Conservation (phyloP, 2,113 vertebrate species). For the Poeciliopsis turrubarensis region DNA sequence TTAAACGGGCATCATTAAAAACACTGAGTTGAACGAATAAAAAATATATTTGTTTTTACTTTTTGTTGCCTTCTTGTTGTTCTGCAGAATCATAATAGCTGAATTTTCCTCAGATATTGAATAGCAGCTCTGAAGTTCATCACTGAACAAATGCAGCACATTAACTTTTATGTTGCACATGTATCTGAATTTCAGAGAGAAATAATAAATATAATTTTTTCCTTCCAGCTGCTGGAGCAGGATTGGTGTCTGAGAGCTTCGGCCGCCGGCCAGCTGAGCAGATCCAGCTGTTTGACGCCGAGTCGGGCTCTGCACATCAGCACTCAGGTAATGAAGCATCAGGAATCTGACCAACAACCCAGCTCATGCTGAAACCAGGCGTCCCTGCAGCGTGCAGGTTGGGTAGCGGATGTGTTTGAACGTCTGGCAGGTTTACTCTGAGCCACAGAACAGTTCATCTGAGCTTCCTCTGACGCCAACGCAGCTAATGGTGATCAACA, state of each 20-base stretch:
- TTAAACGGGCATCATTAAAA: too few relatives aligned
- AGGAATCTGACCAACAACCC: not conserved
- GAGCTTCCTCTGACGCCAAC: too few relatives aligned
- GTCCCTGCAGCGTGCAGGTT: not conserved
- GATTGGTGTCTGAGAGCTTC: slow-evolving; percentile 64
- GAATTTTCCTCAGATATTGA: too few relatives aligned
- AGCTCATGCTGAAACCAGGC: too few relatives aligned
- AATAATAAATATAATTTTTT: not conserved
- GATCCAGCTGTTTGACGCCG: slow-evolving; percentile 41
- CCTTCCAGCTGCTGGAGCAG: slow-evolving; percentile 73
- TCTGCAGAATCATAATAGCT: too few relatives aligned
- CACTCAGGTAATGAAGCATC: slow-evolving; percentile 76
- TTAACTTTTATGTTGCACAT: not conserved
- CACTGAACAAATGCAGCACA: not conserved
- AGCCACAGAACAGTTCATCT: too few relatives aligned
- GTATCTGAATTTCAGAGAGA: not conserved
- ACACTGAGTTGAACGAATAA: too few relatives aligned
- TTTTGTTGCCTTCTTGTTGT: too few relatives aligned
- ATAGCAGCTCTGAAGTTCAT: too few relatives aligned
- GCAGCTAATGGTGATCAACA: too few relatives aligned
- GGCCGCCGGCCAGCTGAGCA: slow-evolving; percentile 64
- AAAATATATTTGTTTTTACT: too few relatives aligned
- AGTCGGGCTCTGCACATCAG: slow-evolving; percentile 71
- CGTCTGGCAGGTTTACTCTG: too few relatives aligned
- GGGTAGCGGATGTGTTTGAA: not conserved